Evolutionary conservation across 2,888 invertebrate species (phyloP), one percentile per base, ranked within the genome.

Genomic region (Dynastes maya): DNA sequence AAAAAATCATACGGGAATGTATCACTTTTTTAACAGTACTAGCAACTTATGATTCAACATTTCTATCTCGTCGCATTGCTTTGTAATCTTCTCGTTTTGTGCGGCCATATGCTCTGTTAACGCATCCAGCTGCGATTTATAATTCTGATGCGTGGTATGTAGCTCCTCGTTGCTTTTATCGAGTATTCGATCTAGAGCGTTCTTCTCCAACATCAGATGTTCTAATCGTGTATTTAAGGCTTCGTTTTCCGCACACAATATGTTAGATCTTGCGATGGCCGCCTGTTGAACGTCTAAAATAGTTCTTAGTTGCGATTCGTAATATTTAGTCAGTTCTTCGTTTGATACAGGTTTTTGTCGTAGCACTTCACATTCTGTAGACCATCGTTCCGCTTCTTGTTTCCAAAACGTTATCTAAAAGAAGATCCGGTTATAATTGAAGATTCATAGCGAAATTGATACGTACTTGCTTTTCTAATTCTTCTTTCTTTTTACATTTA

Each of bases 11-110:
- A 63, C 11, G 55, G 79, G 78, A 80, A 80, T 80, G 77, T 72
- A 79, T 79, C 79, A 79, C 64, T 79, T 79, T 61, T 77, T 79
- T 55, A 68, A 77, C 32, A 40, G 81, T 78, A 58, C 22, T 45
- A 61, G 3, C 76, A 88, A 82, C 86, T 92, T 92, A 85, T 93
- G 93, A 83, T 91, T 92, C 49, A 95, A 89, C 81, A 91, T 91
- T 83, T 95, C 93, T 83, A 96, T 94, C 86, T 94, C 92, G 89
- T 96, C 96, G 86, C 95, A 94, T 86, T 96, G 95, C 76, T 89
- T 89, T 29, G 97, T 93, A 70, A 98, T 91, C 89, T 96, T 97
- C 83, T 97, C 97, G 89, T 95, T 95, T 91, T 95, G 92, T 74
- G 92, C 92, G 22, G 94, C 94, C 84, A 95, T 89, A 88, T 95